Evolutionary conservation across 1,140 invertebrate genomes (phyloP).

Genomic region (Heterodera schachtii): DNA sequence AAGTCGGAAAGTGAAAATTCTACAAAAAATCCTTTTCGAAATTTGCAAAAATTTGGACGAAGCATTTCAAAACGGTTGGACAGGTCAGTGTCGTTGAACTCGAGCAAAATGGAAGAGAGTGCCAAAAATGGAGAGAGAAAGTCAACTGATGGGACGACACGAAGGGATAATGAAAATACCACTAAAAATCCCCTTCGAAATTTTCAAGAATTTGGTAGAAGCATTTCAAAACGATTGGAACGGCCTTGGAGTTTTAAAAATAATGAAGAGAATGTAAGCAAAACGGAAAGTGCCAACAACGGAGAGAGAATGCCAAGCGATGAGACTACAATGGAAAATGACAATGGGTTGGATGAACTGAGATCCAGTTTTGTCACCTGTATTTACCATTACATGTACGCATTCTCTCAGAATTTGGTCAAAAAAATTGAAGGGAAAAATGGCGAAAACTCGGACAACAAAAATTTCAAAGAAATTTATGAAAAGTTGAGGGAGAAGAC

Average conservation of each 20-base stretch:
- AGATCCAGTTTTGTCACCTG: neutral
- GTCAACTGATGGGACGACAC: no score
- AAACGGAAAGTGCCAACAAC: no score
- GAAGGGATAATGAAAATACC: no score
- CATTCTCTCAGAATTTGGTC: neutral
- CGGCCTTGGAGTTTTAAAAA: neutral
- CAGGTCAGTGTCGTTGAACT: neutral
- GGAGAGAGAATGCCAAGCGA: no score
- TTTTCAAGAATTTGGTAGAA: neutral
- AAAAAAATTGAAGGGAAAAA: neutral
- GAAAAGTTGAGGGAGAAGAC: neutral
- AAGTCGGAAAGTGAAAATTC: no score
- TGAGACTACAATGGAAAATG: no score
- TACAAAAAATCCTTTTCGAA: constrained; percentile 4
- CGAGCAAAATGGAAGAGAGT: no score
- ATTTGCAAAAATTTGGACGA: neutral
- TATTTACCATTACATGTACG: neutral
- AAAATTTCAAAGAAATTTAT: neutral
- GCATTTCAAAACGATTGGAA: neutral
- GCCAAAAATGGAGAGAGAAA: no score
- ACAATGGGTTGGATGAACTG: neutral
- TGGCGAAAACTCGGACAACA: neutral
- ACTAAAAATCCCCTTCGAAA: neutral
- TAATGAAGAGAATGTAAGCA: no score
- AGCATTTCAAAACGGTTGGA: neutral